Conservation (phyloP, 2,888 invertebrate genomes). For the Julus scanicus region DNA sequence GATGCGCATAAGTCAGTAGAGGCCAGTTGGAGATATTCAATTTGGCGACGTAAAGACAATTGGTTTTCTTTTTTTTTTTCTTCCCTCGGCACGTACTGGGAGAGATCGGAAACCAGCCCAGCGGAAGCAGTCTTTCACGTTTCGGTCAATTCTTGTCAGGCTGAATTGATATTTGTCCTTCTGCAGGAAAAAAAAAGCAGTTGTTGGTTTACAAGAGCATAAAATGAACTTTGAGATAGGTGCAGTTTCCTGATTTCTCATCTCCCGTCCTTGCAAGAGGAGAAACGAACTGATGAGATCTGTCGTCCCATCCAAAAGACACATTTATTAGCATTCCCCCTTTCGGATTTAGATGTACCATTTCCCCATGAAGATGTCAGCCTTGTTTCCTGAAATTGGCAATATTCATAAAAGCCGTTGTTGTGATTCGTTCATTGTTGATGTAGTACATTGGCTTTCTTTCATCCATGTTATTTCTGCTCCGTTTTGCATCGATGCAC, state of each 20-base stretch:
- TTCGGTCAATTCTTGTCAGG: slow-evolving; percentile 16
- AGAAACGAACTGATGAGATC: background rate
- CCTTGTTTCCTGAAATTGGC: background rate
- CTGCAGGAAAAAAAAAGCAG: background rate
- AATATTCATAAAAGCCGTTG: background rate
- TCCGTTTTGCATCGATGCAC: no score
- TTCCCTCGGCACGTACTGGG: background rate
- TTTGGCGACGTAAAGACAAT: slow-evolving; percentile 35
- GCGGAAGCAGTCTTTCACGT: slow-evolving; percentile 36
- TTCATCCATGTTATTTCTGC: no score
- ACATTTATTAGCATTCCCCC: background rate
- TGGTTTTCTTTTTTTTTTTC: background rate
- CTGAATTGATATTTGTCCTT: slow-evolving; percentile 35
- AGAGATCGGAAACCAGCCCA: background rate
- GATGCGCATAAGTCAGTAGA: background rate
- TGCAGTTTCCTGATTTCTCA: background rate
- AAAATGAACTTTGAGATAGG: background rate
- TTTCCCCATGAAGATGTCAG: background rate
- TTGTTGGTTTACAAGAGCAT: slow-evolving; percentile 12
- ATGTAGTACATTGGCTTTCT: no score
- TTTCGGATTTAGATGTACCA: background rate
- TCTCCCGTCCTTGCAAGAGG: background rate
- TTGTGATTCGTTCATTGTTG: background rate
- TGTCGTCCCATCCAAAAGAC: background rate
- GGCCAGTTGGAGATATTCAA: background rate